phyloP scores from a whole-genome alignment of 2,888 invertebrate genomes.

The Noctua comes region DNA sequence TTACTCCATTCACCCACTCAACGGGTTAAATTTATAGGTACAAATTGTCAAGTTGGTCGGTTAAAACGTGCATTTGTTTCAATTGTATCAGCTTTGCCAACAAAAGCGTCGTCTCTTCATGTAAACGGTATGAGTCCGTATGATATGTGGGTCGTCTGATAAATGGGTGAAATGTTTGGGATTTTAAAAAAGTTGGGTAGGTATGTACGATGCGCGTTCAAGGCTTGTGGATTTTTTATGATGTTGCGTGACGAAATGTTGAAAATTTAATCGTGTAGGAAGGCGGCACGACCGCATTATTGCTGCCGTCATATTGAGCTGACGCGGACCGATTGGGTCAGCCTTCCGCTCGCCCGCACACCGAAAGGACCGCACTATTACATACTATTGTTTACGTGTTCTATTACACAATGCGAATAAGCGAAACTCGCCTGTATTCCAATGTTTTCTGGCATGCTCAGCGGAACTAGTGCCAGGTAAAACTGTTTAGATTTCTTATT shows the following conservation, averaged over 20 bases:
- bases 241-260: conserved; percentile 79
- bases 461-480: conserved; percentile 49
- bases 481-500: conserved; percentile 46
- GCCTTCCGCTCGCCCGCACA: conserved; percentile 69
- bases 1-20: conserved; percentile 60
- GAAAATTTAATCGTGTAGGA: conserved; percentile 83
- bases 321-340: conserved; percentile 80
- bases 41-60: conserved; percentile 66
- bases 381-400: conserved; percentile 66
- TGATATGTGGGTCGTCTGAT: conserved; percentile 71
- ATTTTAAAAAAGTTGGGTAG: conserved; percentile 64
- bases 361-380: conserved; percentile 65
- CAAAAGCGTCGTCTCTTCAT: conserved; percentile 73
- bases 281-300: conserved; percentile 78
- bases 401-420: conserved; percentile 59
- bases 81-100: conserved; percentile 75
- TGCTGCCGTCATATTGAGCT: conserved; percentile 82
- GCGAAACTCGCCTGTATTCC: conserved; percentile 41
- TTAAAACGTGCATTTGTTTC: conserved; percentile 74
- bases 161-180: conserved; percentile 68
- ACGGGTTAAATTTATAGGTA: conserved; percentile 66
- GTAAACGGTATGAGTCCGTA: conserved; percentile 71
- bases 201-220: conserved; percentile 57
- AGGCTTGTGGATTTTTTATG: conserved; percentile 69
- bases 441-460: conserved; percentile 48